phyloP scores from a whole-genome alignment of 2,888 invertebrate genomes.

The Diadegma fenestrale region DNA sequence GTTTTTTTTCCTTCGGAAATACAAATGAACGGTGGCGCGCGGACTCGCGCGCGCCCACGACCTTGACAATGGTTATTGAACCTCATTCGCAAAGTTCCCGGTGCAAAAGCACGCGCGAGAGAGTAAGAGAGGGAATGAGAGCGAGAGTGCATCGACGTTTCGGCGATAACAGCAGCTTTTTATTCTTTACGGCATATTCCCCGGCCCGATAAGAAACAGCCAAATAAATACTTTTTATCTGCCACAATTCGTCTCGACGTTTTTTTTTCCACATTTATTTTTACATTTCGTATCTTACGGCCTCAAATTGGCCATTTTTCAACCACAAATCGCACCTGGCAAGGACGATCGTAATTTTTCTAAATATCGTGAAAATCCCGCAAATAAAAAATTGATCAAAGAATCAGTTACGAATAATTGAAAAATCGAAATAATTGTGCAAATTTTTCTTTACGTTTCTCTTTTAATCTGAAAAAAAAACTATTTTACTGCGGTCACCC shows the following conservation, averaged over 20 bases:
- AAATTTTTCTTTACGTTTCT: too few relatives aligned
- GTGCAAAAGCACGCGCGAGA: constrained; percentile 42
- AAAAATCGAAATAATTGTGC: too few relatives aligned
- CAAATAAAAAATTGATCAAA: neutral
- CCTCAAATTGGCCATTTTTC: neutral
- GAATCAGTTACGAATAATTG: neutral
- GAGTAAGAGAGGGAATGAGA: constrained; percentile 5
- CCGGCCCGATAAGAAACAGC: constrained; percentile 57
- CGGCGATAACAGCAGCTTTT: constrained; percentile 60
- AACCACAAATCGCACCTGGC: neutral
- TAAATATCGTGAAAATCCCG: neutral
- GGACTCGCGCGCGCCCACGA: constrained; percentile 53
- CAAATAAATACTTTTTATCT: constrained; percentile 66
- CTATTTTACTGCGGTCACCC: neutral
- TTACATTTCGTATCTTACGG: neutral
- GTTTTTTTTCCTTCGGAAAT: constrained; percentile 31
- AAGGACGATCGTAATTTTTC: neutral
- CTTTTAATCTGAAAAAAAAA: neutral
- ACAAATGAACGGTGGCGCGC: constrained; percentile 10
- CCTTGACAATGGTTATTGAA: constrained; percentile 79
- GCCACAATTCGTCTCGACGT: constrained; percentile 27
- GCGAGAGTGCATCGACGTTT: constrained; percentile 41
- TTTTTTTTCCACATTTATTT: constrained; percentile 26
- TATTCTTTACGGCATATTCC: constrained; percentile 35
- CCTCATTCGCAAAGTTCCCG: constrained; percentile 62